Percentiles rank a stretch among this genome's conserved stretches.
Evolutionary conservation across 2,797 vertebrate species (phyloP).

Genomic region (Gallirallus australis): DNA sequence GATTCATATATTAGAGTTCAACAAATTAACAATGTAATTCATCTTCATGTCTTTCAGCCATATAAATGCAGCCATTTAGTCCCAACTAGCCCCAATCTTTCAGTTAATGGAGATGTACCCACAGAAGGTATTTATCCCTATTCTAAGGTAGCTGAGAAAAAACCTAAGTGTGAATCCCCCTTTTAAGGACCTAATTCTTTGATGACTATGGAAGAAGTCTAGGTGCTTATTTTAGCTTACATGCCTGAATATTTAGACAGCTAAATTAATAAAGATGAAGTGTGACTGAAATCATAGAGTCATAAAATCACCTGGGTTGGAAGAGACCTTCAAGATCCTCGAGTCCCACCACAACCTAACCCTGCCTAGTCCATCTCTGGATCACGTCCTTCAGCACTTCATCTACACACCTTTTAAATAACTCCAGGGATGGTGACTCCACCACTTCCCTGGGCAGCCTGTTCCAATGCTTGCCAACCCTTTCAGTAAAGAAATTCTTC

Average conservation of each 20-base stretch:
- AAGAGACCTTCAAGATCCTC: no score
- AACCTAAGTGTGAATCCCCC: background rate
- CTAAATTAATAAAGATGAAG: background rate
- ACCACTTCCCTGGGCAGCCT: no score
- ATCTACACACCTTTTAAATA: no score
- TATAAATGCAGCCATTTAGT: background rate
- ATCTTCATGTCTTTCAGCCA: background rate
- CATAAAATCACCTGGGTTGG: no score
- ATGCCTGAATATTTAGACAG: background rate
- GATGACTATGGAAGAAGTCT: background rate
- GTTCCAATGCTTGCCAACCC: no score
- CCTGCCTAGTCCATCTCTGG: no score
- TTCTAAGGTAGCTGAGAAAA: background rate
- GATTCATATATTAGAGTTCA: background rate
- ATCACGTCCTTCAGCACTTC: no score
- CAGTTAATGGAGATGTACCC: background rate
- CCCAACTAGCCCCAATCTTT: background rate
- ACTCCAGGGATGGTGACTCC: no score
- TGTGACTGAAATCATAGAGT: background rate
- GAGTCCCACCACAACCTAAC: no score
- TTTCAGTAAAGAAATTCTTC: no score
- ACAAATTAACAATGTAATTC: background rate
- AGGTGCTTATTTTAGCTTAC: background rate
- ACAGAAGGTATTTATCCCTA: background rate
- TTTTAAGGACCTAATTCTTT: background rate